phyloP scores from a whole-genome alignment of 2,797 vertebrate species.

The Pseudomugil tenellus region DNA sequence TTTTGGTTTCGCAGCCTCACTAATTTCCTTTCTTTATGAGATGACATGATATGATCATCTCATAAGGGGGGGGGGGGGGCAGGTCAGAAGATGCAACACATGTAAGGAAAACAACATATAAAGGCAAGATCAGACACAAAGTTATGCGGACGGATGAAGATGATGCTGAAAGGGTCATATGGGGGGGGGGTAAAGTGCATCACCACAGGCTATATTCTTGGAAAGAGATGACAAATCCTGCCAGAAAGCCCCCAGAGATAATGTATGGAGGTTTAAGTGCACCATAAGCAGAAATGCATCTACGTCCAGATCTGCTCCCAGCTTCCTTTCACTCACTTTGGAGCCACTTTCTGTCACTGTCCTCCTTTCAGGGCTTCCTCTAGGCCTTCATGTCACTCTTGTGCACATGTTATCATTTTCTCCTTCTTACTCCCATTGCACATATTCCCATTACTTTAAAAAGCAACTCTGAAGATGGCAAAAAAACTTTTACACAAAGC shows the following conservation, averaged over 20 bases:
- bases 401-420: conserved; percentile 2
- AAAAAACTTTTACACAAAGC: conserved; percentile 47
- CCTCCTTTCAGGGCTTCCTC: conserved; percentile 17
- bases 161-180: background rate
- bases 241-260: conserved; percentile 22
- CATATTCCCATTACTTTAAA: conserved; percentile 18
- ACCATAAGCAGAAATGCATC: conserved; percentile 54
- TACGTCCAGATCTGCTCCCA: conserved; percentile 33
- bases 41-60: conserved; percentile 5
- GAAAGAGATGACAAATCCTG: conserved; percentile 34
- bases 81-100: conserved; percentile 5
- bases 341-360: conserved; percentile 37
- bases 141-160: conserved; percentile 6
- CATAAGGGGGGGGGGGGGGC: too few species aligned
- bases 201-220: conserved; percentile 44
- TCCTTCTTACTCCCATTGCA: background rate
- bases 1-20: conserved; percentile 23
- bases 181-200: conserved; percentile 25
- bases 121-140: conserved; percentile 10
- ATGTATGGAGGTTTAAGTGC: conserved; percentile 53
- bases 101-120: conserved; percentile 24
- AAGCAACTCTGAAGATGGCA: conserved; percentile 37
- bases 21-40: conserved; percentile 9
- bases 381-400: conserved; percentile 22
- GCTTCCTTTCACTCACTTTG: conserved; percentile 31